Evolutionary conservation across 2,797 vertebrate genomes (phyloP).

Genomic region (Sebastes taczanowskii): DNA sequence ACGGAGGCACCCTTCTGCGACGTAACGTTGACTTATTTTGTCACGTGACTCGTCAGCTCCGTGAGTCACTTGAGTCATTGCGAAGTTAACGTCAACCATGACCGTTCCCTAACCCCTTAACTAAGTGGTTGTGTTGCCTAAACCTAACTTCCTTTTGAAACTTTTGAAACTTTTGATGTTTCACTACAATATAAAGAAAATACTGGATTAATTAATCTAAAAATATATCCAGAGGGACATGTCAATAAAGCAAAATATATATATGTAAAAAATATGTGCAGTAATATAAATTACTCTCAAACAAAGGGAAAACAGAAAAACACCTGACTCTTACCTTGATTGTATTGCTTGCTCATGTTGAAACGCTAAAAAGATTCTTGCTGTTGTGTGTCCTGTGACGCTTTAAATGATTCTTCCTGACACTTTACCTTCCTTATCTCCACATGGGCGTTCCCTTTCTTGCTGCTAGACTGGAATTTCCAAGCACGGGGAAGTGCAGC

Average conservation of each 20-base stretch:
- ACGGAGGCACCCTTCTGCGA: too few species aligned
- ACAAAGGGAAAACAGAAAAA: neutral
- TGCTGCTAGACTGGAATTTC: conserved; percentile 3
- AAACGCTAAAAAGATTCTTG: neutral
- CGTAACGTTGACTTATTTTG: too few species aligned
- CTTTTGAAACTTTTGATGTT: neutral
- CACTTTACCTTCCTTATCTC: neutral
- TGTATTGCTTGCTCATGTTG: conserved; percentile 21
- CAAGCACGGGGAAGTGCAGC: neutral
- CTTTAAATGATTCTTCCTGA: neutral
- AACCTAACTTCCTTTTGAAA: too few species aligned
- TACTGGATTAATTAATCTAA: neutral
- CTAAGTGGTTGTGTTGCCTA: too few species aligned
- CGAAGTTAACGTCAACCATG: too few species aligned
- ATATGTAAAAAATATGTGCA: too few species aligned
- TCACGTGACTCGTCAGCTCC: too few species aligned
- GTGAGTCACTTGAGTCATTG: too few species aligned
- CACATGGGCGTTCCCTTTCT: conserved; percentile 1
- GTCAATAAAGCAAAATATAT: neutral
- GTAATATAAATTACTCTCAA: neutral
- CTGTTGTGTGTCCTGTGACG: neutral
- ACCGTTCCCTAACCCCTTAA: too few species aligned
- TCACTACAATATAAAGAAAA: neutral
- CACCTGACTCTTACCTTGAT: conserved; percentile 29
- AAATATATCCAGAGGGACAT: neutral